Percentiles rank a stretch among this genome's conserved stretches.
phyloP scores from a whole-genome alignment of 2,113 vertebrate genomes.

The Microcebus murinus region DNA sequence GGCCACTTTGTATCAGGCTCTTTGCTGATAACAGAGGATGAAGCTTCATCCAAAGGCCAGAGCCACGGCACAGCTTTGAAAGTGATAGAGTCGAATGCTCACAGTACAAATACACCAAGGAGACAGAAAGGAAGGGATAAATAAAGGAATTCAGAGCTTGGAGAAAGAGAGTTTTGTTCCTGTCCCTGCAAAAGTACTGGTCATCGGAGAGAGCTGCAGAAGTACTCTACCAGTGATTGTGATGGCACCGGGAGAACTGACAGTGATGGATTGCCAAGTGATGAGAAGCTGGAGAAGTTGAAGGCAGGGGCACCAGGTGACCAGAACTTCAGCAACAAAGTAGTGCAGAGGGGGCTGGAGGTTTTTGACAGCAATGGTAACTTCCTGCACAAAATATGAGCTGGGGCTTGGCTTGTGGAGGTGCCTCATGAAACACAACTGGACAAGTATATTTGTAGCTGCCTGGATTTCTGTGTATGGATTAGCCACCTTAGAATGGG shows the following conservation, averaged over 20 bases:
- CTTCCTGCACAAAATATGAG: constrained; percentile 90
- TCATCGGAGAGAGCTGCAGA: constrained; percentile 58
- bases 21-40: not conserved
- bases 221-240: not conserved
- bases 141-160: not conserved
- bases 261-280: constrained; percentile 30
- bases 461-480: not conserved
- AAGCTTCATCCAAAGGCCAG: not conserved
- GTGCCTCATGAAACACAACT: not conserved
- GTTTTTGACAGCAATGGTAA: constrained; percentile 90
- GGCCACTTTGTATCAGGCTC: not conserved
- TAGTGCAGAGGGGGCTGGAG: constrained; percentile 85
- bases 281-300: constrained; percentile 77
- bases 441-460: not conserved
- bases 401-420: not conserved
- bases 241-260: not conserved
- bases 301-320: constrained; percentile 34
- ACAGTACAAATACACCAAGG: not conserved
- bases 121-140: not conserved
- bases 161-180: not conserved
- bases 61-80: not conserved
- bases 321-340: constrained; percentile 68
- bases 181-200: not conserved
- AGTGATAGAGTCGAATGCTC: not conserved
- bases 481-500: not conserved